Evolutionary conservation across 2,888 invertebrate genomes (phyloP), one percentile per base, ranked within the genome.

Genomic region (Acleris emargana): DNA sequence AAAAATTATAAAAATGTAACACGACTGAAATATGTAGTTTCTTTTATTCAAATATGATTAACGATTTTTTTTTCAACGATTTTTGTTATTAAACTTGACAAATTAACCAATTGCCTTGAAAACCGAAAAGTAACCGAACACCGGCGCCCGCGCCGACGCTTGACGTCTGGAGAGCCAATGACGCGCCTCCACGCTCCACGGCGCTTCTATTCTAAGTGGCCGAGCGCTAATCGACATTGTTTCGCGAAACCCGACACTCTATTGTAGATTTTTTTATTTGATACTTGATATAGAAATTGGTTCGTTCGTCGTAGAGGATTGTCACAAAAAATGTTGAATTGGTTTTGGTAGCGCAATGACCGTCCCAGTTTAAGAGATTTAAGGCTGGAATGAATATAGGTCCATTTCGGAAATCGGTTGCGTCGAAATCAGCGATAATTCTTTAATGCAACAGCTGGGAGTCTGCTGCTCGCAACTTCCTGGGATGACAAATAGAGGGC

Each of bases 111-210:
- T 38, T 38, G 13, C 13, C 38, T 38, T 13, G 13, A 13, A 38
- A 38, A 13, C 13, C 13, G 13, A 38, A 38, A 38, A 17, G 18
- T 49, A 20, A 49, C 49, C 49, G 3, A 18, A 49, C 17, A 20
- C 18, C 49, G 72, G 71, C 58, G 63, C 60, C 73, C 62, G 64
- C 69, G 68, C n/a, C 11, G 49, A 20, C 18, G 49, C 49, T 49
- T 20, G 49, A 49, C 49, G 49, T 49, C n/a, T 49, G 18, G 49
- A 17, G 49, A 49, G 49, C 51, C 57, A 54, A 54, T 42, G 54
- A 54, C 54, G 54, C 54, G n/a, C 2, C 17, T 45, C 17, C 17
- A 6, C 45, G 45, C 45, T n/a, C 45, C 5, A 7, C 7, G 45
- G n/a, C 45, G 45, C 45, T 17, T 45, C 45, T 45, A 45, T 45